Conservation (phyloP, 1,140 invertebrate species). For the Sitophilus oryzae region DNA sequence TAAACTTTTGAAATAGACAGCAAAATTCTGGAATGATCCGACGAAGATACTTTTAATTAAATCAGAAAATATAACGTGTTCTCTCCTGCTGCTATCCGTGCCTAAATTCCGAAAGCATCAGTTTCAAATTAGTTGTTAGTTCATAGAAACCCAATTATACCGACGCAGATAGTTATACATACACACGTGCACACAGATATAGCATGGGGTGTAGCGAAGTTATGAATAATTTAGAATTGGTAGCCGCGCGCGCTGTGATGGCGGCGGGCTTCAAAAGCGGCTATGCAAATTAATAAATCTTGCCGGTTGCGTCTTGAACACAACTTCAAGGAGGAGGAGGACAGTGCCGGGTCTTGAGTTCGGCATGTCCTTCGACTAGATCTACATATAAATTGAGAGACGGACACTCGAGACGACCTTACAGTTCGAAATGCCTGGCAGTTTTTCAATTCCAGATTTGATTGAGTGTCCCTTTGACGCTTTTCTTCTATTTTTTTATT, state of each 20-base stretch:
- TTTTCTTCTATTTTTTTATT: neutral
- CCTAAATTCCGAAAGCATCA: neutral
- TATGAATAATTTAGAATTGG: slow-evolving; percentile 39
- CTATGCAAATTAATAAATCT: slow-evolving; percentile 43
- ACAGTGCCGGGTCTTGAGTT: too few relatives aligned
- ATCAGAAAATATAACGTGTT: too few relatives aligned
- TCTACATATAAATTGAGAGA: slow-evolving; percentile 38
- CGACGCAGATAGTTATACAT: slow-evolving; percentile 26
- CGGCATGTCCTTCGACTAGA: slow-evolving; percentile 23
- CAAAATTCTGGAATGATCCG: too few relatives aligned
- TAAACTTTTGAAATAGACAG: too few relatives aligned
- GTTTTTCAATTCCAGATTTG: slow-evolving; percentile 15
- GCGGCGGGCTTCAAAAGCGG: slow-evolving; percentile 35
- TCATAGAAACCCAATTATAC: slow-evolving; percentile 24
- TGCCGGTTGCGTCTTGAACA: slow-evolving; percentile 38
- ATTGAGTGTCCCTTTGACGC: slow-evolving; percentile 7
- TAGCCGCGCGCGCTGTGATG: too few relatives aligned
- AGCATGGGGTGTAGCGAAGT: slow-evolving; percentile 32
- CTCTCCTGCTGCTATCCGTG: neutral
- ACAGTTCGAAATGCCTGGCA: slow-evolving; percentile 18
- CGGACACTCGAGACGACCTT: slow-evolving; percentile 28
- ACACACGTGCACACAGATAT: too few relatives aligned
- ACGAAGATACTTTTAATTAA: too few relatives aligned
- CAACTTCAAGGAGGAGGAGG: too few relatives aligned
- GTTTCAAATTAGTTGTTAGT: slow-evolving; percentile 19